These are phyloP conservation scores for Acanthisitta chloris DNA, from an alignment of 2,113 vertebrate genomes.

Conservation along the genomic window DNA sequence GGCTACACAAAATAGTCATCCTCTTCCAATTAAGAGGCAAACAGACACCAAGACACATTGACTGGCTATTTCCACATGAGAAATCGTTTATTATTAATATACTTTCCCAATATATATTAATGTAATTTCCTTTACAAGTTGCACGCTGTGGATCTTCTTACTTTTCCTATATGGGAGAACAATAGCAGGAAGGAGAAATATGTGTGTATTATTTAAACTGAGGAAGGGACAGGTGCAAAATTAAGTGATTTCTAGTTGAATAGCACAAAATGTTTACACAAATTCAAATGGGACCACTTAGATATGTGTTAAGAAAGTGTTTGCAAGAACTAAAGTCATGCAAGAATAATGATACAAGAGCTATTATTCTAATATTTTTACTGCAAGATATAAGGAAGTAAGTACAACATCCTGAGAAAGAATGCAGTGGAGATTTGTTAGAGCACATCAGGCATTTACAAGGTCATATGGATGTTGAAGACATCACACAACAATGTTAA, in stretches of 20 bases:
- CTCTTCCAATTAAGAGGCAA: neutral
- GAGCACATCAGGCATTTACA: neutral
- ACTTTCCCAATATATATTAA: slow-evolving; percentile 1
- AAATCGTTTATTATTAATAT: neutral
- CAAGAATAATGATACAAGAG: neutral
- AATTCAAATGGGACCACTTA: neutral
- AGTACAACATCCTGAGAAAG: neutral
- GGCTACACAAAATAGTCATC: neutral
- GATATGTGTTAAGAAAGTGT: neutral
- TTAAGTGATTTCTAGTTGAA: neutral
- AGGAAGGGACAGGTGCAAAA: slow-evolving; percentile 48
- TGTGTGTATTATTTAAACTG: slow-evolving; percentile 30
- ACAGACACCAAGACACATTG: neutral
- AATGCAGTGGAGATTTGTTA: neutral
- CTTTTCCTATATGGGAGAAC: slow-evolving; percentile 10
- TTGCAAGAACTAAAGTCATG: neutral
- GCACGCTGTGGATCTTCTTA: neutral
- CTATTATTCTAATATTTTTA: neutral
- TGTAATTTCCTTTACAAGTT: slow-evolving; percentile 12
- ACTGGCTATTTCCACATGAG: neutral
- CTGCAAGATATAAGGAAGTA: neutral
- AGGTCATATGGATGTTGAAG: neutral
- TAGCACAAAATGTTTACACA: neutral
- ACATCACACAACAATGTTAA: neutral
- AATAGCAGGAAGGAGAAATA: slow-evolving; percentile 55